A percentile compares a stretch with the other conserved stretches of the same genome.
Evolutionary conservation across 2,113 vertebrate species (phyloP).

Genomic region (Zeus faber): DNA sequence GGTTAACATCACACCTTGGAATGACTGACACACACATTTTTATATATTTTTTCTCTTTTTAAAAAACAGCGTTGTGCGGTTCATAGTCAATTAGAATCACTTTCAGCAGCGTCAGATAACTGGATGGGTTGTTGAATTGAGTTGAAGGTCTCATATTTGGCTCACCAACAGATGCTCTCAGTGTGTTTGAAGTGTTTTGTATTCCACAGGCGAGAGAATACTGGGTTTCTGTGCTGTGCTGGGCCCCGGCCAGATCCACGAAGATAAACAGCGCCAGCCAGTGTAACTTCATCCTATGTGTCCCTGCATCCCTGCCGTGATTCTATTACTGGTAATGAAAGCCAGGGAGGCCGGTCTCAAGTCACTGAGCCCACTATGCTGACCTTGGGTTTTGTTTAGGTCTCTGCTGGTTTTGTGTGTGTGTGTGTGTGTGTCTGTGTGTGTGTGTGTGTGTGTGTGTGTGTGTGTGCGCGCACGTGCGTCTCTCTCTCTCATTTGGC

Average conservation of each 20-base stretch:
- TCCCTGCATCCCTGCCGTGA: conserved; percentile 34
- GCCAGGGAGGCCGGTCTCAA: conserved; percentile 42
- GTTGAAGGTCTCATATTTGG: conserved; percentile 20
- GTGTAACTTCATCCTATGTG: conserved; percentile 47
- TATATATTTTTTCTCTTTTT: neutral
- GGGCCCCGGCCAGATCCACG: conserved; percentile 23
- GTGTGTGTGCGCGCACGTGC: too few relatives aligned
- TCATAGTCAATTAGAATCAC: neutral
- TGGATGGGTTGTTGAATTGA: conserved; percentile 7
- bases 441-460: too few relatives aligned
- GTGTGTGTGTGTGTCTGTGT: neutral
- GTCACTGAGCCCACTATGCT: conserved; percentile 47
- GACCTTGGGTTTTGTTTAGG: conserved; percentile 63
- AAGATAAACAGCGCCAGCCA: conserved; percentile 45
- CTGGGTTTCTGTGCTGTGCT: neutral
- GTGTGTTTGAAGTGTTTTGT: conserved; percentile 31
- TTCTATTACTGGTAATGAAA: conserved; percentile 52
- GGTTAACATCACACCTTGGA: conserved; percentile 10
- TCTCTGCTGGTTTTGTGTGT: conserved; percentile 43
- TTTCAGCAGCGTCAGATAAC: neutral
- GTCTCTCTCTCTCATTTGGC: too few relatives aligned
- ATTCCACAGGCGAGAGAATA: conserved; percentile 11
- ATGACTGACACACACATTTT: too few relatives aligned
- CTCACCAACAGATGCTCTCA: conserved; percentile 11
- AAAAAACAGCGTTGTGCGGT: conserved; percentile 5